These are phyloP conservation scores for Dolomedes plantarius DNA, from an alignment of 2,888 invertebrate species.

Conservation along the genomic window DNA sequence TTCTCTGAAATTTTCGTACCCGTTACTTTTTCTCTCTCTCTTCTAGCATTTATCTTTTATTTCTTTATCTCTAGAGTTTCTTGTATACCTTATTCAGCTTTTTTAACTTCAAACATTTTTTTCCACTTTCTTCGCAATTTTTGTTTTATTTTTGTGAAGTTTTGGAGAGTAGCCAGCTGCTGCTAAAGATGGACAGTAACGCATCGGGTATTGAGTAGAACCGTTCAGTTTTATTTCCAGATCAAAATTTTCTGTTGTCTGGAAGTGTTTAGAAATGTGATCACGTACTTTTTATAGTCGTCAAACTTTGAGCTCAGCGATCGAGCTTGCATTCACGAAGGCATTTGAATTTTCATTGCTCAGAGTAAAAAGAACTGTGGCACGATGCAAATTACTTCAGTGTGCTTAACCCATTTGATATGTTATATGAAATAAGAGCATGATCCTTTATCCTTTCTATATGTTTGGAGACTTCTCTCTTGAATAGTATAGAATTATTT, in stretches of 20 bases:
- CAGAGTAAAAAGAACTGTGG: no score
- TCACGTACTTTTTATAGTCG: constrained; percentile 44
- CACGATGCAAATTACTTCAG: no score
- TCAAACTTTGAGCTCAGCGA: background rate
- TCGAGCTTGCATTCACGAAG: background rate
- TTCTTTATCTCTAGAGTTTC: constrained; percentile 24
- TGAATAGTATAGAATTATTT: no score
- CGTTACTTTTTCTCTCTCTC: constrained; percentile 7
- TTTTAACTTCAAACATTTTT: constrained; percentile 24
- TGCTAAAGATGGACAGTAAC: constrained; percentile 53
- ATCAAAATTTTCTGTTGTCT: background rate
- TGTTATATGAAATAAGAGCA: no score
- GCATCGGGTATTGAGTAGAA: constrained; percentile 23
- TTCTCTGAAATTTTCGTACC: constrained; percentile 25
- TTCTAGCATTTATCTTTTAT: constrained; percentile 30
- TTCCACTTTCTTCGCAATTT: constrained; percentile 20
- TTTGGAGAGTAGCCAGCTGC: constrained; percentile 46
- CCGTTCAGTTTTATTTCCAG: constrained; percentile 19
- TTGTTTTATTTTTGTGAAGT: constrained; percentile 16
- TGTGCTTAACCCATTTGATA: no score
- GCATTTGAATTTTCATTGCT: no score
- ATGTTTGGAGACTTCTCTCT: no score
- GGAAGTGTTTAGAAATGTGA: constrained; percentile 22
- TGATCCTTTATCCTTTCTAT: no score
- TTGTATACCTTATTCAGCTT: constrained; percentile 54